Evolutionary conservation across 2,113 vertebrate species (phyloP), one percentile per base, ranked within the genome.

Genomic region (Rhagologus leucostigma): DNA sequence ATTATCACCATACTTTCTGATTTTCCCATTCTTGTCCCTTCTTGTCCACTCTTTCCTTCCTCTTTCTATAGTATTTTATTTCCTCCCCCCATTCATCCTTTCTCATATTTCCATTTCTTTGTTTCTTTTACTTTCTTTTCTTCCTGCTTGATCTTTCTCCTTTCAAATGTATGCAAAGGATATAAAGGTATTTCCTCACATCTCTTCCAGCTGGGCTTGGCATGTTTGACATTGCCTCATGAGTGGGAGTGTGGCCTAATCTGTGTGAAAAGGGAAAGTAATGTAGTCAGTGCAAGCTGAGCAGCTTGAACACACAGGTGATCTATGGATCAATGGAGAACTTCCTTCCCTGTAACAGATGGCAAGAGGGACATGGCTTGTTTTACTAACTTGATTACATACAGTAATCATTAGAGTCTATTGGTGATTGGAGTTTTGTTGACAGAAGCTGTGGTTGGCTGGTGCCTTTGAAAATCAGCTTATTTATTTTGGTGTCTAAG

Each of bases 401-500:
- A 64, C 52, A 85, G 46, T 62, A 71, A 46, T 80, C 16, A 0
- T 33, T 93, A 44, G 32, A 50, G 47, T 70, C 42, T 59, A 3
- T 57, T 64, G 57, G 78, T 80, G 84, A 92, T 84, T 47, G 73
- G 59, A 20, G 13, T 57, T 94, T 86, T 87, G 83, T 82, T 84
- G 78, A 63, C 35, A 79, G 80, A 84, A 74, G 68, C 70, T 63
- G 69, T 82, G 39, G 10, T 42, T 88, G 77, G 29, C 60, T 64
- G 46, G 21, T 85, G 71, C 65, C 82, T 95, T 91, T 94, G 52
- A 84, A 93, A 86, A 67, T 73, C 35, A 65, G 52, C 16, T 75
- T 94, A 63, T 88, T 90, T 95, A 44, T 91, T 93, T 75, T 87
- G 29, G n/a, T 89, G 32, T 71, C 24, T 95, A 87, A 68, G 81